Evolutionary conservation across 1,140 invertebrate species (phyloP), one percentile per base, ranked within the genome.

Genomic region (Dermatophagoides farinae): DNA sequence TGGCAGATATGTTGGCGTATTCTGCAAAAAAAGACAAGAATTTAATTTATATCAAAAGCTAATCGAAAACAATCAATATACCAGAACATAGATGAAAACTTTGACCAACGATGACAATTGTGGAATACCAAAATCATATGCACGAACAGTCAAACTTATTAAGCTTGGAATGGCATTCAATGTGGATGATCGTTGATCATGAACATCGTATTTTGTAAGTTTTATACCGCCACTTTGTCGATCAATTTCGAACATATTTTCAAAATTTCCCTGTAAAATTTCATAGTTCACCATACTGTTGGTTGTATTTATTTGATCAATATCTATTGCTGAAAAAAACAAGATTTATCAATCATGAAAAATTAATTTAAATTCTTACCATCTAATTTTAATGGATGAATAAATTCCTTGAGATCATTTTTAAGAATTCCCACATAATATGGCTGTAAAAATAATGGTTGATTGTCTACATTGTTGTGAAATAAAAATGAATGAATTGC

Each of bases 211-310:
- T 18, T 39, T 25, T 18, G 69, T 61, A 0, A 71, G 66, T 6
- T 49, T 63, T 25, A 75, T 67, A 8, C 61, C 57, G 11, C 72
- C 72, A 0, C 62, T 62, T 0, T 55, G 54, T n/a, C 59, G 31
- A 39, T 69, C 61, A 16, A 72, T 66, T 9, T 53, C 69, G 72
- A 89, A 90, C 70, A 84, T 83, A 64, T 84, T 82, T 61, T 81
- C 81, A 67, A 79, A 81, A 70, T 86, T 86, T 16, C 83, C 83
- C 60, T 81, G 78, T 64, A 86, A 78, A 44, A 90, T 76, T 75
- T 88, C 85, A 71, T 89, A 90, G 66, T 81, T 78, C 14, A 91
- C 78, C 67, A 82, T 76, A 71, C 88, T 89, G 71, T 91, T 91
- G 5, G 86, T 85, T 10, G 39, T 58, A n/a, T 81, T 72, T 53